Percentiles rank a stretch among this genome's conserved stretches.
phyloP scores from a whole-genome alignment of 2,888 invertebrate genomes.

The Sepioteuthis lessoniana region DNA sequence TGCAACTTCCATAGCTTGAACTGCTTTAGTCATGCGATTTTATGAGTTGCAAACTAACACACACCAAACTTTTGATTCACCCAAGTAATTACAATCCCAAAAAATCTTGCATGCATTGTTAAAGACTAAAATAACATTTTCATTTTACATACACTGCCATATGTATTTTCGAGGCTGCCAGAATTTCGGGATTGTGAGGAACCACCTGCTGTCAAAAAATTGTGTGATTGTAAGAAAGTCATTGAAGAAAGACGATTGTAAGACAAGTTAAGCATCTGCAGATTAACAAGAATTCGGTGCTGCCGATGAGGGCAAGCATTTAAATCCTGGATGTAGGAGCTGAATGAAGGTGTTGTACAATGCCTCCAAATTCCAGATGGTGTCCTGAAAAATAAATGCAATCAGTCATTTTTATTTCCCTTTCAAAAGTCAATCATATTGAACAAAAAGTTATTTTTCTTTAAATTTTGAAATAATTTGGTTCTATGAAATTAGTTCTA shows the following conservation, averaged over 20 bases:
- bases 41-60: too few species aligned
- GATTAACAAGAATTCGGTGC: slow-evolving; percentile 86
- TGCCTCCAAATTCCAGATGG: slow-evolving; percentile 14
- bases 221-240: not conserved
- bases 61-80: too few species aligned
- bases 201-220: slow-evolving; percentile 1
- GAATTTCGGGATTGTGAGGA: not conserved
- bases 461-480: too few species aligned
- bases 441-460: too few species aligned
- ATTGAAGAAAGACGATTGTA: slow-evolving; percentile 79
- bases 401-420: not conserved
- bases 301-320: slow-evolving; percentile 70
- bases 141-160: slow-evolving; percentile 23
- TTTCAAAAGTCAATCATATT: too few species aligned
- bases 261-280: slow-evolving; percentile 87
- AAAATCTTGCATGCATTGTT: too few species aligned
- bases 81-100: too few species aligned
- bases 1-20: too few species aligned
- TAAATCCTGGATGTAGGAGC: slow-evolving; percentile 3
- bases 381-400: not conserved
- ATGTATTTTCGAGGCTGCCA: not conserved
- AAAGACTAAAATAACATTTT: too few species aligned
- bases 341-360: slow-evolving; percentile 37
- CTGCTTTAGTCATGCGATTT: too few species aligned
- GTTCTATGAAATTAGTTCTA: too few species aligned